These are phyloP conservation scores for Gisinianus flammeolus DNA, from an alignment of 2,888 invertebrate species.

Conservation along the genomic window DNA sequence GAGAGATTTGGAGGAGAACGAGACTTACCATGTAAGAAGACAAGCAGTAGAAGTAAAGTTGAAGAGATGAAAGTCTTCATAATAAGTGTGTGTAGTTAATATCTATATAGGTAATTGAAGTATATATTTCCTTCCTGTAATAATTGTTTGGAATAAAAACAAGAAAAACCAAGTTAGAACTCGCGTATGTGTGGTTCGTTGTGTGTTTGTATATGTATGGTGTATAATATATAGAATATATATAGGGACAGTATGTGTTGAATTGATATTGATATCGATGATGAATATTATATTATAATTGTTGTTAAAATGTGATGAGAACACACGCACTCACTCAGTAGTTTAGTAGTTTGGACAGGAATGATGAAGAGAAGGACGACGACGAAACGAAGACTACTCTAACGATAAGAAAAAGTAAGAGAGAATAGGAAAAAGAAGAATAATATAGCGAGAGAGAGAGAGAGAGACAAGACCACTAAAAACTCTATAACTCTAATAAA, in stretches of 20 bases:
- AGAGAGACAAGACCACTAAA: background rate
- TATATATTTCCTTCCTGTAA: too few species aligned
- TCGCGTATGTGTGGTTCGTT: too few species aligned
- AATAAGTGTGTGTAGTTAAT: background rate
- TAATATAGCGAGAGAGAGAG: background rate
- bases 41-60: background rate
- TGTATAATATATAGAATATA: too few species aligned
- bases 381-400: background rate
- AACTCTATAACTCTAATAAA: too few species aligned
- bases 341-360: background rate
- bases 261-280: too few species aligned
- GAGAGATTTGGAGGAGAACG: background rate
- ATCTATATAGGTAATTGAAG: background rate
- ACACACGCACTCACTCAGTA: background rate
- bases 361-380: background rate
- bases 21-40: conserved; percentile 1
- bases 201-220: too few species aligned
- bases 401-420: background rate
- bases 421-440: background rate
- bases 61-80: conserved; percentile 1
- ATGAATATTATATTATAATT: too few species aligned
- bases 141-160: too few species aligned
- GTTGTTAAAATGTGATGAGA: too few species aligned
- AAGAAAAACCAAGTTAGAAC: too few species aligned
- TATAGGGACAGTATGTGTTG: too few species aligned